A percentile compares a stretch with the other conserved stretches of the same genome.
phyloP scores from a whole-genome alignment of 2,113 vertebrate genomes.

The Burhinus oedicnemus region DNA sequence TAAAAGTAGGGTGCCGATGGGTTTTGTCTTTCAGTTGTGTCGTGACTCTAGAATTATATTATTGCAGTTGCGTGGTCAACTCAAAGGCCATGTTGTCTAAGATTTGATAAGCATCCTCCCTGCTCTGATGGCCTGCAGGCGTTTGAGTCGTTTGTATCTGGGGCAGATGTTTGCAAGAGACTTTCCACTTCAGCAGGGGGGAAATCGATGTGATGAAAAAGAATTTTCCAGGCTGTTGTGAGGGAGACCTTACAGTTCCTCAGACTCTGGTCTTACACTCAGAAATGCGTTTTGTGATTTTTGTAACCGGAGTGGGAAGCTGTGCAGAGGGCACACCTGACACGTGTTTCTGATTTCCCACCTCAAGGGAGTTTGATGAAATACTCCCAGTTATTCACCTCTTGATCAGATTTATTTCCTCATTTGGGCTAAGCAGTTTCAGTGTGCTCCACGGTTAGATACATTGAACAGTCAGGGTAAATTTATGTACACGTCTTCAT shows the following conservation, averaged over 20 bases:
- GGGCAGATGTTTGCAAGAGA: background rate
- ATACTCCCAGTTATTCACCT: background rate
- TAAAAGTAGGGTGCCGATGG: background rate
- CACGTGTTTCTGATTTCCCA: background rate
- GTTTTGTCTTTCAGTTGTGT: background rate
- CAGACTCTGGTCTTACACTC: background rate
- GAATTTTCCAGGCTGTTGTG: background rate
- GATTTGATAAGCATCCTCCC: background rate
- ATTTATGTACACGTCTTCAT: background rate
- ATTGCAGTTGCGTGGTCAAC: background rate
- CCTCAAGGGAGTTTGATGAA: background rate
- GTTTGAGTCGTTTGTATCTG: background rate
- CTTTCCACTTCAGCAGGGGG: background rate
- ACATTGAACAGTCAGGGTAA: background rate
- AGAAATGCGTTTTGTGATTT: background rate
- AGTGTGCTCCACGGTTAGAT: background rate
- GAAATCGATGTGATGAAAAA: background rate
- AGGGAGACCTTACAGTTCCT: background rate
- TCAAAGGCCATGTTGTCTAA: background rate
- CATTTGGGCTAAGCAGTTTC: background rate
- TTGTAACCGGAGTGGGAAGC: background rate
- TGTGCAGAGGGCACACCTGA: background rate
- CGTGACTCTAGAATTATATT: background rate
- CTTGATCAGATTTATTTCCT: background rate
- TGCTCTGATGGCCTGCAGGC: background rate